These are phyloP conservation scores for Tuta absoluta DNA, from an alignment of 2,888 invertebrate species.

Conservation along the genomic window DNA sequence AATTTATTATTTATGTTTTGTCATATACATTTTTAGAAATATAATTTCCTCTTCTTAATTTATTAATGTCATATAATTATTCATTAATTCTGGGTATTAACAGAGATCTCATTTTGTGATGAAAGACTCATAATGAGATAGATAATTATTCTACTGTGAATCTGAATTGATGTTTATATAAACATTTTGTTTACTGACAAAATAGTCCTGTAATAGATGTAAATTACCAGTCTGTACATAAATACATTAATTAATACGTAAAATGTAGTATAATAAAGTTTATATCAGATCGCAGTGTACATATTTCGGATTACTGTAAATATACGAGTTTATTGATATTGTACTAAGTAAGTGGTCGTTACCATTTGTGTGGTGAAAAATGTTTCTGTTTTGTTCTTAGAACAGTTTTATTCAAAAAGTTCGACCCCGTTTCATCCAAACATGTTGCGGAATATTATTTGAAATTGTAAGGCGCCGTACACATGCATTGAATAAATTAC, in stretches of 20 bases:
- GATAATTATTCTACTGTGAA: neutral
- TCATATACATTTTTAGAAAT: too few relatives aligned
- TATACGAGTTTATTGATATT: constrained; percentile 48
- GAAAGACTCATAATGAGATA: neutral
- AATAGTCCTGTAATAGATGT: constrained; percentile 37
- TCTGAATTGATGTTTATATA: neutral
- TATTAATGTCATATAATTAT: neutral
- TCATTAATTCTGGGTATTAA: neutral
- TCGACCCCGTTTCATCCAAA: constrained; percentile 34
- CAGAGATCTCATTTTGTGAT: neutral
- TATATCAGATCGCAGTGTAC: constrained; percentile 70
- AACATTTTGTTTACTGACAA: constrained; percentile 1
- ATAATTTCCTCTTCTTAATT: neutral
- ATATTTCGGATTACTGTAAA: constrained; percentile 72
- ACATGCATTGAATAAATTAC: constrained; percentile 29
- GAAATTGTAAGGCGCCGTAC: constrained; percentile 24
- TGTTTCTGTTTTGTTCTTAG: constrained; percentile 68
- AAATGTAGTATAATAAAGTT: constrained; percentile 59
- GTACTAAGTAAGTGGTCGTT: constrained; percentile 40
- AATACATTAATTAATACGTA: constrained; percentile 53
- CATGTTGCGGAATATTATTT: constrained; percentile 14
- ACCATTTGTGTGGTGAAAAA: constrained; percentile 67
- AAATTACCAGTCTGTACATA: constrained; percentile 62
- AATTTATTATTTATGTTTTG: too few relatives aligned
- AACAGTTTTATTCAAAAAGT: constrained; percentile 49